Evolutionary conservation across 1,140 invertebrate species (phyloP), one percentile per base, ranked within the genome.

Genomic region (Coptotermes formosanus): DNA sequence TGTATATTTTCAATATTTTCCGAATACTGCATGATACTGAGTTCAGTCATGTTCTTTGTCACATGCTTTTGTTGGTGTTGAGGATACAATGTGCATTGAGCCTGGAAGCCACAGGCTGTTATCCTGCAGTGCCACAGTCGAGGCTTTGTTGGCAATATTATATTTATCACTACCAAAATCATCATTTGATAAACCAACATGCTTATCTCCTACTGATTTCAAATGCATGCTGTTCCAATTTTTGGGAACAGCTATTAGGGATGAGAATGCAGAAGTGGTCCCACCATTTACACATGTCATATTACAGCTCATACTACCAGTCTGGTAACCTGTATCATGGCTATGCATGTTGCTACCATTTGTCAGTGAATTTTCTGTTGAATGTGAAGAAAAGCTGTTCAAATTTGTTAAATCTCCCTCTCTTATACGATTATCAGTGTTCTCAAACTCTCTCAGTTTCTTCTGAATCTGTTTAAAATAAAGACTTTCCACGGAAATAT

Each of bases 271-370:
- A 64, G 59, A 64, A 21, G 25, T 64, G 25, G 59, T 30, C n/a
- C 25, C 64, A 30, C 64, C 64, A 75, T 30, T 30, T 14, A 30
- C n/a, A 30, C 25, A 30, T n/a, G 8, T 75, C 7, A 30, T 30
- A n/a, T 30, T 75, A 30, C 9, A 25, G n/a, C 64, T 75, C 25
- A 75, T 12, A 75, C n/a, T 75, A 30, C 25, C 64, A 75, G 64
- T 75, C 64, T 75, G 64, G n/a, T 75, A 75, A n/a, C 64, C 64
- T 75, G 64, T 30, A 12, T 75, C 64, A 75, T 75, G 64, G n/a
- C 64, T 75, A 12, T 75, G 25, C 64, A 75, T 75, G 6, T 75
- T 30, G n/a, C 64, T 75, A 16, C 25, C 64, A 75, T 30, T n/a
- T n/a, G 64, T 30, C 25, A 75, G 64, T n/a, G 64, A 75, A 75